A percentile compares a stretch with the other conserved stretches of the same genome.
These are phyloP conservation scores for Parasteatoda lunata DNA, from an alignment of 2,888 invertebrate species.

Conservation along the genomic window DNA sequence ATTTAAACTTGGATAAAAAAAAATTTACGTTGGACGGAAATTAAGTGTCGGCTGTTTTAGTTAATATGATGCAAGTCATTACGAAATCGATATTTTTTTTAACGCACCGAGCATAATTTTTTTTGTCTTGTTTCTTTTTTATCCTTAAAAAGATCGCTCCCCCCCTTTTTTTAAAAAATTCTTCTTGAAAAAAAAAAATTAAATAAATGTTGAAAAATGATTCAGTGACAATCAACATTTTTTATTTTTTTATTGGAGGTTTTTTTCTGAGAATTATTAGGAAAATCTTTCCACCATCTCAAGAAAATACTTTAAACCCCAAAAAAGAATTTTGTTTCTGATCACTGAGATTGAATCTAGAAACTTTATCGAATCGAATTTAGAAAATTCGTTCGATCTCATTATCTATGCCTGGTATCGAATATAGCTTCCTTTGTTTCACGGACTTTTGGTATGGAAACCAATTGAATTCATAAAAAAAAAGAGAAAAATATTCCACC, in stretches of 20 bases:
- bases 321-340: background rate
- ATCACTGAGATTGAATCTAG: conserved; percentile 6
- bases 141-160: too few relatives aligned
- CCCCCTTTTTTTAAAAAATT: too few relatives aligned
- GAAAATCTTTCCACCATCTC: background rate
- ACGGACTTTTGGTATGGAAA: conserved; percentile 32
- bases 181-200: too few relatives aligned
- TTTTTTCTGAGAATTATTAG: background rate
- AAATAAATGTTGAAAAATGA: too few relatives aligned
- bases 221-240: too few relatives aligned
- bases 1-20: too few relatives aligned
- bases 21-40: too few relatives aligned
- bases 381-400: conserved; percentile 43
- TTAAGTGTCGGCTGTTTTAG: too few relatives aligned
- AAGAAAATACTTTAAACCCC: conserved; percentile 3
- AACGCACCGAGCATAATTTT: too few relatives aligned
- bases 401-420: conserved; percentile 51
- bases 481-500: background rate
- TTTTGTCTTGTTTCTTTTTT: too few relatives aligned
- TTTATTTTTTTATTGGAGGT: background rate
- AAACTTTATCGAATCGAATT: conserved; percentile 44
- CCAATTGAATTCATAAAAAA: conserved; percentile 22
- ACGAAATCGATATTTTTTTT: too few relatives aligned
- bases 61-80: too few relatives aligned
- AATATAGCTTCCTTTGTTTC: conserved; percentile 39